Evolutionary conservation across 2,113 vertebrate genomes (phyloP).

Genomic region (Semnornis frantzii): DNA sequence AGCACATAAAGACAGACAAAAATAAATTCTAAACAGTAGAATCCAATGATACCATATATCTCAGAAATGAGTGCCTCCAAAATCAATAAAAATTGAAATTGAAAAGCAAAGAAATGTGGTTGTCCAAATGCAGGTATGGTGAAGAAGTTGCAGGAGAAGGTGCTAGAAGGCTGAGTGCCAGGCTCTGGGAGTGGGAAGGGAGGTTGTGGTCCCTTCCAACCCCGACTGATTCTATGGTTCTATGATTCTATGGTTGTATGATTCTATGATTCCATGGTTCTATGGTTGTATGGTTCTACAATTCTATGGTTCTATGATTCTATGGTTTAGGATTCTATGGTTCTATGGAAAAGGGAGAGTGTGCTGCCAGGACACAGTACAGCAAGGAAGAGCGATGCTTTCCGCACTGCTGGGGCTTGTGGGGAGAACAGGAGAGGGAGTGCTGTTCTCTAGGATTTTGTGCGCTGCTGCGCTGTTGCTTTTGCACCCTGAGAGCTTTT

Average conservation of each 20-base stretch:
- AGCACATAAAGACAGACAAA: slow-evolving; percentile 62
- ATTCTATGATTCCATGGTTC: too few species aligned
- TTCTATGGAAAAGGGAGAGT: not conserved
- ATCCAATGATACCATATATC: slow-evolving; percentile 71
- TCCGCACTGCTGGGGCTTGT: rapidly evolving
- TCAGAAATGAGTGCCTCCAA: slow-evolving; percentile 72
- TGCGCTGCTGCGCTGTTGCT: not conserved
- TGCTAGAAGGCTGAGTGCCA: not conserved
- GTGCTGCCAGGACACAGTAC: not conserved
- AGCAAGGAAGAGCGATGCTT: not conserved
- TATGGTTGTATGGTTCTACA: too few species aligned
- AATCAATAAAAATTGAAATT: slow-evolving; percentile 78
- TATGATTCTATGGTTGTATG: too few species aligned
- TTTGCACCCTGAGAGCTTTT: not conserved
- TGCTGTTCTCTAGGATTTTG: not conserved
- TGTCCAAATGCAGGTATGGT: slow-evolving; percentile 28
- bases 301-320: too few species aligned
- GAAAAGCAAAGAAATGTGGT: slow-evolving; percentile 70
- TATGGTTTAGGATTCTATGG: too few species aligned
- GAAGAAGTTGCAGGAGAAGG: not conserved
- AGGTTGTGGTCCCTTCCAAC: not conserved
- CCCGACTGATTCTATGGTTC: too few species aligned
- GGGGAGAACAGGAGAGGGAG: not conserved
- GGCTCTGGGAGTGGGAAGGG: not conserved
- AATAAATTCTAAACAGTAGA: slow-evolving; percentile 74